A percentile compares a stretch with the other conserved stretches of the same genome.
Conservation (phyloP, 35 echinoderm and acorn worm species). For the Patiria miniata region DNA sequence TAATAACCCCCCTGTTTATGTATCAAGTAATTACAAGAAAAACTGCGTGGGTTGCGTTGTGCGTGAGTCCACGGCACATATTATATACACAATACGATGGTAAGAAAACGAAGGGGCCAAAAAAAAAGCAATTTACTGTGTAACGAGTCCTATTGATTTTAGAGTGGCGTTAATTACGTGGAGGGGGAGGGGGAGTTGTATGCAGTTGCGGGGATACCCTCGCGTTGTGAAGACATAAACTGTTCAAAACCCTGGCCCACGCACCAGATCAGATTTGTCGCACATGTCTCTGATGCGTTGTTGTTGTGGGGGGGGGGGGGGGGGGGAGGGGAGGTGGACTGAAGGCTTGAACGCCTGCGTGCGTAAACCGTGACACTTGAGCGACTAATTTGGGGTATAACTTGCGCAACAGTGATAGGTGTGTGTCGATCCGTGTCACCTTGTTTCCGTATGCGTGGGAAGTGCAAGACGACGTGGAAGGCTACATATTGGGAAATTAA, state of each 20-base stretch:
- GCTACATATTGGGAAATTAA: background rate
- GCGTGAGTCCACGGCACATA: background rate
- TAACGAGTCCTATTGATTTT: conserved; percentile 14
- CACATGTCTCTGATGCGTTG: background rate
- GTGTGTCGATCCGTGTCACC: no score
- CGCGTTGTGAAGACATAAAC: conserved; percentile 6
- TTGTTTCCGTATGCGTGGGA: no score
- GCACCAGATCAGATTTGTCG: conserved; percentile 8
- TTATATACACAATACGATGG: background rate
- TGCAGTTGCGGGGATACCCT: background rate
- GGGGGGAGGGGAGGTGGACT: no score
- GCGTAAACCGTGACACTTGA: no score
- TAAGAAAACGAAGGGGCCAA: no score
- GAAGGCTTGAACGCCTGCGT: no score
- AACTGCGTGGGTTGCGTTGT: no score
- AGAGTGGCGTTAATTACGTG: conserved; percentile 4
- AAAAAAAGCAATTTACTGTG: background rate
- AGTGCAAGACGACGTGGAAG: background rate
- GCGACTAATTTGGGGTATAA: no score
- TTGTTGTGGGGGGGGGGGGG: no score
- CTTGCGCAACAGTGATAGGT: no score
- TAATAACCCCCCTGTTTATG: no score
- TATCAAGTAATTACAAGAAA: no score
- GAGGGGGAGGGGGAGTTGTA: background rate
- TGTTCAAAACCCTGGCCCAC: background rate